Conservation (phyloP, 2,113 vertebrate species). For the Aramus guarauna region DNA sequence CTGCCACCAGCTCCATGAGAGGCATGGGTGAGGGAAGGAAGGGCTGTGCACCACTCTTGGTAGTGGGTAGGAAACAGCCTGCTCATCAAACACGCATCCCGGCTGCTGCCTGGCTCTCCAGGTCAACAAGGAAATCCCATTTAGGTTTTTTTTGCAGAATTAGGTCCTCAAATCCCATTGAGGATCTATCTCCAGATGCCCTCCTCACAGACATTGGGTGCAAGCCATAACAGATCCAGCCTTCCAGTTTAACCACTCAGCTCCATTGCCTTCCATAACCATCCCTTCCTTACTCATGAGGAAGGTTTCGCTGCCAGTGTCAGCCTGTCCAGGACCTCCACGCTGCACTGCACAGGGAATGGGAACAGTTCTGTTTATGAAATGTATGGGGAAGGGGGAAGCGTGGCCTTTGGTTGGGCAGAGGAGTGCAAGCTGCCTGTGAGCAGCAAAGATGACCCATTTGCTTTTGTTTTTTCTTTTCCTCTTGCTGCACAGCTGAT, state of each 20-base stretch:
- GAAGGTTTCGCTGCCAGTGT: background rate
- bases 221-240: background rate
- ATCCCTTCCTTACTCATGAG: background rate
- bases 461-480: background rate
- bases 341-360: background rate
- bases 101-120: background rate
- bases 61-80: background rate
- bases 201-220: background rate
- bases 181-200: background rate
- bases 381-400: background rate
- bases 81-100: background rate
- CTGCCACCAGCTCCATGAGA: background rate
- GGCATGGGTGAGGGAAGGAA: background rate
- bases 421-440: background rate
- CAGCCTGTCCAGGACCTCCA: background rate
- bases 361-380: background rate
- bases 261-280: background rate
- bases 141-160: background rate
- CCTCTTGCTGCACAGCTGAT: slow-evolving; percentile 55
- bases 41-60: background rate
- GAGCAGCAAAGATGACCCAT: background rate
- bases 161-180: background rate
- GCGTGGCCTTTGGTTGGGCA: background rate
- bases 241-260: background rate
- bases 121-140: background rate